These are phyloP conservation scores for Diglossa cyanea DNA, from an alignment of 2,797 vertebrate genomes.

Conservation along the genomic window DNA sequence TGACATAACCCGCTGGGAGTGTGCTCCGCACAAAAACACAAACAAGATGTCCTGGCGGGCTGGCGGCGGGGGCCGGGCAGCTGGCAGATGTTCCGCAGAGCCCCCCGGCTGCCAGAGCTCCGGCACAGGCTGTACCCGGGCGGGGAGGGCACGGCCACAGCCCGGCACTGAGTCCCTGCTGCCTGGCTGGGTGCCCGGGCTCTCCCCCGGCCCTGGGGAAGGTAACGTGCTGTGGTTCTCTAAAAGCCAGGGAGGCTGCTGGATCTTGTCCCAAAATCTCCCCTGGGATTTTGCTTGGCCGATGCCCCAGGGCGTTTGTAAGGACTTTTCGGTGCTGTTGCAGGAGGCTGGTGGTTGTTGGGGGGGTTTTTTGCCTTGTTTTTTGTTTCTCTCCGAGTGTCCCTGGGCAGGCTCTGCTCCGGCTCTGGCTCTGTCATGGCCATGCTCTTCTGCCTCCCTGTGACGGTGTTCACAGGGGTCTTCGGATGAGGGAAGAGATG, in stretches of 20 bases:
- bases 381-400: not conserved
- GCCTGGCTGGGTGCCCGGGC: not conserved
- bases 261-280: not conserved
- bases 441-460: rapidly evolving
- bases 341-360: not conserved
- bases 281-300: not conserved
- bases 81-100: constrained; percentile 39
- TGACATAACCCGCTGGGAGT: constrained; percentile 71
- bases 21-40: constrained; percentile 62
- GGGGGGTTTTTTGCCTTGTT: not conserved
- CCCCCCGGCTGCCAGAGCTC: not conserved
- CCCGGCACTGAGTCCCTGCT: not conserved
- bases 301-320: not conserved
- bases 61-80: constrained; percentile 13
- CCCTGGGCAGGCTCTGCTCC: not conserved
- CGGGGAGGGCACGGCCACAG: not conserved
- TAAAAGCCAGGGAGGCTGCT: not conserved
- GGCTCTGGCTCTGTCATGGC: not conserved
- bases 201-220: not conserved
- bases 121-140: not conserved
- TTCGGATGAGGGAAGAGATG: no score
- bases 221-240: not conserved
- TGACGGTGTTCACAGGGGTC: no score
- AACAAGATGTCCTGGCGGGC: constrained; percentile 67
- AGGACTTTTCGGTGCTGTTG: not conserved